Evolutionary conservation across 2,113 vertebrate genomes (phyloP).

Genomic region (Oryzias melastigma): DNA sequence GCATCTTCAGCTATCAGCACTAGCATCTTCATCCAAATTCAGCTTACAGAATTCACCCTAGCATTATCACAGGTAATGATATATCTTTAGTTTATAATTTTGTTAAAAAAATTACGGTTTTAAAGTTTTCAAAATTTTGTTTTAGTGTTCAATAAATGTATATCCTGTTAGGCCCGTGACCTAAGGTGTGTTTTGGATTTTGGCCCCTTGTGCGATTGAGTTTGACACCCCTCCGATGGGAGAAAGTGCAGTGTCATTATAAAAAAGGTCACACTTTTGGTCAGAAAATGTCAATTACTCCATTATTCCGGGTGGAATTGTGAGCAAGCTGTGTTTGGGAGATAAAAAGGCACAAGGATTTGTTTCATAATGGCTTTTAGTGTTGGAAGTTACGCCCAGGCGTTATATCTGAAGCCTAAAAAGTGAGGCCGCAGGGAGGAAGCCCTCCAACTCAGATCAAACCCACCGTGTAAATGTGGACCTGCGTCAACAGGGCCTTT

Average conservation of each 20-base stretch:
- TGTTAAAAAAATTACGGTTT: too few relatives aligned
- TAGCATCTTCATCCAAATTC: too few relatives aligned
- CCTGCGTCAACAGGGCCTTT: constrained; percentile 66
- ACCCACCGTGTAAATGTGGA: constrained; percentile 66
- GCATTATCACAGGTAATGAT: too few relatives aligned
- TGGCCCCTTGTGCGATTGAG: too few relatives aligned
- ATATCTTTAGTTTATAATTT: too few relatives aligned
- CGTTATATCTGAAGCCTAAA: constrained; percentile 34
- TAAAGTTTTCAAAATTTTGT: too few relatives aligned
- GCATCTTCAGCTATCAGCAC: too few relatives aligned
- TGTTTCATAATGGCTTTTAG: constrained; percentile 22
- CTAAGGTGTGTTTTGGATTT: too few relatives aligned
- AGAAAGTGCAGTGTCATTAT: constrained; percentile 2
- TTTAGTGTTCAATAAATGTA: too few relatives aligned
- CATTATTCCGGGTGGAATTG: background rate
- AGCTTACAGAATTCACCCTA: too few relatives aligned
- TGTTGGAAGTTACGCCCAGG: constrained; percentile 37
- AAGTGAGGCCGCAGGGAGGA: constrained; percentile 40
- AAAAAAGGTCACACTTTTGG: background rate
- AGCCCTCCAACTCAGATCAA: constrained; percentile 75
- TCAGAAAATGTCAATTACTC: background rate
- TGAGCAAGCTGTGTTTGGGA: background rate
- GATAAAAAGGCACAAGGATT: constrained; percentile 19
- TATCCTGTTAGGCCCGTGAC: too few relatives aligned
- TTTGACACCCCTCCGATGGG: too few relatives aligned